Conservation (phyloP, 1,140 invertebrate genomes). For the Drosophila guanche region DNA sequence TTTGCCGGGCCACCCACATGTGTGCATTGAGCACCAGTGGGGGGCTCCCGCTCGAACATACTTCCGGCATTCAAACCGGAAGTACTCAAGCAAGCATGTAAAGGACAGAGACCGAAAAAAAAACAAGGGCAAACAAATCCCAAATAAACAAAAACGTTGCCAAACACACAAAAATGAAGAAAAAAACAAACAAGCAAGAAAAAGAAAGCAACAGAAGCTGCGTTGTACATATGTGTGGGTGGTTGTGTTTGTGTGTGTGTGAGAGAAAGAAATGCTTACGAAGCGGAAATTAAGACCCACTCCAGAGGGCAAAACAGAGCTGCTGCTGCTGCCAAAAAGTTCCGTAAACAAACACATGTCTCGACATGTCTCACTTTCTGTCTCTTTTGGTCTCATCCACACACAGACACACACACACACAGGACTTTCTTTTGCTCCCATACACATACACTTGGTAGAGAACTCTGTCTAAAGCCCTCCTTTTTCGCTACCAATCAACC, state of each 20-base stretch:
- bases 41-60: conserved; percentile 38
- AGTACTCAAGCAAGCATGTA: conserved; percentile 74
- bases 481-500: background rate
- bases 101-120: conserved; percentile 16
- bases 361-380: conserved; percentile 38
- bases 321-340: conserved; percentile 59
- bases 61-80: conserved; percentile 68
- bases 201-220: background rate
- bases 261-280: conserved; percentile 72
- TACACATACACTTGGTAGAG: too few relatives aligned
- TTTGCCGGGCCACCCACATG: too few relatives aligned
- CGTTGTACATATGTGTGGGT: conserved; percentile 7
- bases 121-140: conserved; percentile 52
- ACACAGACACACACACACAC: too few relatives aligned
- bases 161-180: conserved; percentile 17
- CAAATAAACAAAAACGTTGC: conserved; percentile 46
- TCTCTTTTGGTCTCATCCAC: too few relatives aligned
- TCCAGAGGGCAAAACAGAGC: conserved; percentile 70
- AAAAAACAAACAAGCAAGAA: conserved; percentile 22
- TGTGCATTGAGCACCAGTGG: conserved; percentile 24
- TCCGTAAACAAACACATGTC: conserved; percentile 79
- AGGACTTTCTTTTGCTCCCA: conserved; percentile 3
- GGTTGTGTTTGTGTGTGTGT: conserved; percentile 18
- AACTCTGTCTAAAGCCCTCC: background rate
- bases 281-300: conserved; percentile 80